Conservation (phyloP, 2,113 vertebrate species). For the Chaenogobius annularis region DNA sequence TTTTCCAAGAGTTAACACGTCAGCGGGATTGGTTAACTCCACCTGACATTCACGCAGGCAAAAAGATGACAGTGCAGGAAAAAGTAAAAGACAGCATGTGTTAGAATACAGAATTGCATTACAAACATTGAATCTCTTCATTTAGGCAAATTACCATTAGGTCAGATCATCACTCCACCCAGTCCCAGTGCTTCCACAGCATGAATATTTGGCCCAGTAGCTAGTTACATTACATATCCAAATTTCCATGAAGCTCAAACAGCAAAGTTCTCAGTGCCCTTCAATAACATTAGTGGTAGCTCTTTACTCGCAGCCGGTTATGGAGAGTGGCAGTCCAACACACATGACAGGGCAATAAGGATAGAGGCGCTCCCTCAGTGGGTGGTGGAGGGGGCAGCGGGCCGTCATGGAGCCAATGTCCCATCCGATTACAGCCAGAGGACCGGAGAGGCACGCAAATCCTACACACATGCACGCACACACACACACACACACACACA, state of each 20-base stretch:
- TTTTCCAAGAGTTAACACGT: no score
- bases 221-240: neutral
- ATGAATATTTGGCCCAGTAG: neutral
- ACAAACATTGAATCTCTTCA: no score
- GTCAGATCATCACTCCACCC: neutral
- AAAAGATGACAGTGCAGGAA: no score
- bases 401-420: slow-evolving; percentile 78
- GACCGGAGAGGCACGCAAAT: slow-evolving; percentile 74
- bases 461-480: slow-evolving; percentile 32
- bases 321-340: slow-evolving; percentile 51
- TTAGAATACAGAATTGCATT: neutral
- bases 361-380: slow-evolving; percentile 60
- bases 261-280: slow-evolving; percentile 16
- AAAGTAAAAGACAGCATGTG: no score
- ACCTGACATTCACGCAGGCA: no score
- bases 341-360: slow-evolving; percentile 61
- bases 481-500: slow-evolving; percentile 22
- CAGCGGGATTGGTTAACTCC: no score
- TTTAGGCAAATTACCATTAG: neutral
- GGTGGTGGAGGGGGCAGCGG: slow-evolving; percentile 62
- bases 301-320: slow-evolving; percentile 56
- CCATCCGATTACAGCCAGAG: slow-evolving; percentile 75
- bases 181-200: neutral
- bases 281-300: slow-evolving; percentile 60
- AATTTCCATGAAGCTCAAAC: neutral